A percentile compares a stretch with the other conserved stretches of the same genome.
These are phyloP conservation scores for Pristionchus fissidentatus DNA, from an alignment of 2,888 invertebrate genomes.

Conservation along the genomic window DNA sequence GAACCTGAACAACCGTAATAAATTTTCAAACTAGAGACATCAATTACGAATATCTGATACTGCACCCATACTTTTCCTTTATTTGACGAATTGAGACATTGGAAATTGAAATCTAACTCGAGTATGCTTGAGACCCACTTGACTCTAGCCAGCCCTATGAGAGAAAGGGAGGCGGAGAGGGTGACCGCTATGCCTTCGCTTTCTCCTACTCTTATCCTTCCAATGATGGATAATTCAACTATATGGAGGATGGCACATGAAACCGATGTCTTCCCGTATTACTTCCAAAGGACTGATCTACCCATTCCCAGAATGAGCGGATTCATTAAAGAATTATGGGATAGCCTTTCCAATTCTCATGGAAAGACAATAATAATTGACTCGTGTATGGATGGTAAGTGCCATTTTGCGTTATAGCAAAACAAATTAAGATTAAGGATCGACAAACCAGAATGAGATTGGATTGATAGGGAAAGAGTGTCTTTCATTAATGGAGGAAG, in stretches of 20 bases:
- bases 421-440: neutral
- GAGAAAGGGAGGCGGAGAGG: neutral
- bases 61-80: neutral
- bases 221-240: neutral
- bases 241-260: constrained; percentile 42
- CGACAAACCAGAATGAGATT: constrained; percentile 2
- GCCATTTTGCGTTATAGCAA: neutral
- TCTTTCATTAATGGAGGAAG: neutral
- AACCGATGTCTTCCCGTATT: constrained; percentile 33
- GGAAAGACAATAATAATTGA: neutral
- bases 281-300: constrained; percentile 9
- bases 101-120: too few relatives aligned
- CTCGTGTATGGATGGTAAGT: neutral
- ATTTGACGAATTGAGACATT: neutral
- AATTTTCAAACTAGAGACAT: too few relatives aligned
- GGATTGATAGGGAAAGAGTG: constrained; percentile 17
- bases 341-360: neutral
- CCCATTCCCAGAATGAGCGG: neutral
- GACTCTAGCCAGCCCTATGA: neutral
- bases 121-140: neutral
- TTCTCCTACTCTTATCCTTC: neutral
- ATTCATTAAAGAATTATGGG: constrained; percentile 34
- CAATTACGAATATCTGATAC: neutral
- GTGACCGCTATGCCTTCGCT: neutral
- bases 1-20: too few relatives aligned